These are phyloP conservation scores for Cydia pomonella DNA, from an alignment of 1,140 invertebrate genomes.

Conservation along the genomic window DNA sequence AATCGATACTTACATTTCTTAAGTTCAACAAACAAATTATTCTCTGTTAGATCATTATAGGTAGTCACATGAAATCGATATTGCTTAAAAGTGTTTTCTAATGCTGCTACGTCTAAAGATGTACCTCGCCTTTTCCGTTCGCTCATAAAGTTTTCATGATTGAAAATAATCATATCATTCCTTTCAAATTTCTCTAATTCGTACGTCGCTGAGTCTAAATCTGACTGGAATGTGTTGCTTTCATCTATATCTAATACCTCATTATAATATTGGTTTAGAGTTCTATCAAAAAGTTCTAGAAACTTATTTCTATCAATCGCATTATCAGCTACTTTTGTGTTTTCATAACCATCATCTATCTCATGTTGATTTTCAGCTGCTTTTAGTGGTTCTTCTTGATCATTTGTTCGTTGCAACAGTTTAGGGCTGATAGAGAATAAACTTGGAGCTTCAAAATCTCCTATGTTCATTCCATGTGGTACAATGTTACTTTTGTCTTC, in stretches of 20 bases:
- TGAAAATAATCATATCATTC: conserved; percentile 3
- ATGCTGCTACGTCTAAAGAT: not conserved
- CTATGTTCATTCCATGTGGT: not conserved
- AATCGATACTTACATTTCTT: not conserved
- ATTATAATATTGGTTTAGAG: not conserved
- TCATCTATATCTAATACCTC: not conserved
- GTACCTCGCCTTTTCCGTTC: not conserved
- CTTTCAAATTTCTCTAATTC: not conserved
- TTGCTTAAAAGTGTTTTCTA: not conserved
- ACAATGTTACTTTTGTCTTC: not conserved
- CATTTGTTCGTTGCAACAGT: not conserved
- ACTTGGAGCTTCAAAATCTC: not conserved
- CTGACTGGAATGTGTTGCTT: not conserved
- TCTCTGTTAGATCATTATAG: not conserved
- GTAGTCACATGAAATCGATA: not conserved
- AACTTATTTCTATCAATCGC: not conserved
- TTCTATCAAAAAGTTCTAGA: not conserved
- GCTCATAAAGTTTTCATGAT: not conserved
- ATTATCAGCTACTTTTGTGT: not conserved
- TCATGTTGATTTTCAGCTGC: not conserved
- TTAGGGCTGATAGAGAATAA: not conserved
- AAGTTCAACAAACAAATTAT: not conserved
- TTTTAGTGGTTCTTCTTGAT: not conserved
- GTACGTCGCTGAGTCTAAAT: not conserved
- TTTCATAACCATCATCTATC: not conserved